Conservation (phyloP, 2,113 vertebrate genomes). For the Cinclus mexicanus region DNA sequence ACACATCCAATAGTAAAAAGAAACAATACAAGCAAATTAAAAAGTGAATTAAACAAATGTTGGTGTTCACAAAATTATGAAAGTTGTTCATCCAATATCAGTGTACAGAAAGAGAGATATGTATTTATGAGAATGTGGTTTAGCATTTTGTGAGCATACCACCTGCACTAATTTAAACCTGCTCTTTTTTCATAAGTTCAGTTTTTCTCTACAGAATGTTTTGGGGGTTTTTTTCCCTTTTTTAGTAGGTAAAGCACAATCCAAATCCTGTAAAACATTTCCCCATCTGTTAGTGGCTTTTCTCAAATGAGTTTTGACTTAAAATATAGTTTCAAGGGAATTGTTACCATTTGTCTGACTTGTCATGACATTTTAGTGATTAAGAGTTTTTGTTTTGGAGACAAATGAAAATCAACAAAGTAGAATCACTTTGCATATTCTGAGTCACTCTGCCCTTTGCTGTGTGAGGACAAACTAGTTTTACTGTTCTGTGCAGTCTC, state of each 20-base stretch:
- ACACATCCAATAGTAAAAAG: neutral
- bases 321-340: neutral
- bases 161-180: neutral
- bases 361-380: conserved; percentile 61
- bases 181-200: neutral
- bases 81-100: neutral
- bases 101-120: neutral
- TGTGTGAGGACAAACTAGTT: conserved; percentile 6
- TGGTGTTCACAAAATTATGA: neutral
- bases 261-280: neutral
- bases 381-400: conserved; percentile 47
- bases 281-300: neutral
- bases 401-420: conserved; percentile 52
- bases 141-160: neutral
- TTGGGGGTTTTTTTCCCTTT: neutral
- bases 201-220: neutral
- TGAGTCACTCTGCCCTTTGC: conserved; percentile 64
- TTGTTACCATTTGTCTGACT: conserved; percentile 37
- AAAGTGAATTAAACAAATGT: neutral
- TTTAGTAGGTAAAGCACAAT: neutral
- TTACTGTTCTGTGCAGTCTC: conserved; percentile 37
- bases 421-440: conserved; percentile 41
- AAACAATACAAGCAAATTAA: neutral
- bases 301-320: conserved; percentile 35
- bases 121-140: neutral